These are phyloP conservation scores for Genyomyrus donnyi DNA, from an alignment of 2,113 vertebrate genomes.

Conservation along the genomic window DNA sequence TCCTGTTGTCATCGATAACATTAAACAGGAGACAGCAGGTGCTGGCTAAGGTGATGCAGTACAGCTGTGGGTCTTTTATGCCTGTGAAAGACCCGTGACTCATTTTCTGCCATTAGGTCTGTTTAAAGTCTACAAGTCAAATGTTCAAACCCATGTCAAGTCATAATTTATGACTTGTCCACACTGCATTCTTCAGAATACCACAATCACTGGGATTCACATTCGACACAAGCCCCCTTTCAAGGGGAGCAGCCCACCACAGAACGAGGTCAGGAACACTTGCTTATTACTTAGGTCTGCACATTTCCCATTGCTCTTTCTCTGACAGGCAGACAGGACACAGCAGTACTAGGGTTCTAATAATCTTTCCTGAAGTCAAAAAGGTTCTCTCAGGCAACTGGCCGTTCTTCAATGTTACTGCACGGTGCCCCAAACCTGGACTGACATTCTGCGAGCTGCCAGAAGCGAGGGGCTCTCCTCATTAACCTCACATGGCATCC, in stretches of 20 bases:
- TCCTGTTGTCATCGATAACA: neutral
- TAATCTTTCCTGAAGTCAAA: conserved; percentile 34
- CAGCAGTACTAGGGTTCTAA: conserved; percentile 26
- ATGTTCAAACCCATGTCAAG: conserved; percentile 25
- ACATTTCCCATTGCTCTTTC: conserved; percentile 20
- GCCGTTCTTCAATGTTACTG: conserved; percentile 37
- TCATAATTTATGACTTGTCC: conserved; percentile 32
- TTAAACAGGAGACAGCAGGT: neutral
- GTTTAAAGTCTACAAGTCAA: conserved; percentile 40
- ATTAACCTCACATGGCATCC: conserved; percentile 27
- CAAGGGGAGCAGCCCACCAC: conserved; percentile 5
- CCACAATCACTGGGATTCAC: neutral
- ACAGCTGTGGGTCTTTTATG: conserved; percentile 16
- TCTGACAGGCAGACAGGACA: conserved; percentile 24
- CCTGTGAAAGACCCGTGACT: conserved; percentile 22
- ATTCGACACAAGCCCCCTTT: neutral
- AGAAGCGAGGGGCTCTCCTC: conserved; percentile 14
- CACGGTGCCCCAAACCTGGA: conserved; percentile 34
- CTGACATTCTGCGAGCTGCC: conserved; percentile 23
- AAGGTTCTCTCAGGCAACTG: conserved; percentile 43
- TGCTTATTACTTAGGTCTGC: conserved; percentile 35
- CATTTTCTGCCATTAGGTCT: conserved; percentile 25
- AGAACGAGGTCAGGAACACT: conserved; percentile 29
- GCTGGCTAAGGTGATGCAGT: conserved; percentile 27
- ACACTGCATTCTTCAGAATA: neutral